Evolutionary conservation across 2,113 vertebrate genomes (phyloP).

Genomic region (Xiphias gladius): DNA sequence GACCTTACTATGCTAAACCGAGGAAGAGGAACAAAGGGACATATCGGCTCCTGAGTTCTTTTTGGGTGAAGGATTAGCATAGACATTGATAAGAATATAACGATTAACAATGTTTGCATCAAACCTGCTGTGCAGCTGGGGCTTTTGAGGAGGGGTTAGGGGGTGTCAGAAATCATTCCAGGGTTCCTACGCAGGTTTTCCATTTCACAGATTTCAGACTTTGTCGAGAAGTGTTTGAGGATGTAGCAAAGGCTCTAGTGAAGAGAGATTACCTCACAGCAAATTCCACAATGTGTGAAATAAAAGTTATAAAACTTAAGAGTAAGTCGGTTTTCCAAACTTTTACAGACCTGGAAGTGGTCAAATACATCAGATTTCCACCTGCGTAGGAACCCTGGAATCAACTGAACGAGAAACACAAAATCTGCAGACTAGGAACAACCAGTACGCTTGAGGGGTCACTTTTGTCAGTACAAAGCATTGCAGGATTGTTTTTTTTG

Average conservation of each 20-base stretch:
- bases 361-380: not conserved
- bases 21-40: constrained; percentile 64
- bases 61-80: constrained; percentile 87
- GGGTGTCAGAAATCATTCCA: constrained; percentile 1
- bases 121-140: constrained; percentile 68
- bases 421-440: constrained; percentile 10
- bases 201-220: not conserved
- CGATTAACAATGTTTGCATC: constrained; percentile 69
- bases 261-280: not conserved
- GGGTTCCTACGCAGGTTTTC: constrained; percentile 25
- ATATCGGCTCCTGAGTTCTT: constrained; percentile 91
- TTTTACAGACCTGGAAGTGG: not conserved
- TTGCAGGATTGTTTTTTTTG: constrained; percentile 46
- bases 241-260: rapidly evolving
- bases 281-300: not conserved
- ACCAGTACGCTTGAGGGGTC: constrained; percentile 36
- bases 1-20: constrained; percentile 13
- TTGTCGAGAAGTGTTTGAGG: not conserved
- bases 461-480: constrained; percentile 54
- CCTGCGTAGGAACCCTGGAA: constrained; percentile 44
- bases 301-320: not conserved
- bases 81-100: constrained; percentile 63
- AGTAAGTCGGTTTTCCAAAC: not conserved
- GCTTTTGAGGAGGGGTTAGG: not conserved
- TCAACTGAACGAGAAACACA: not conserved